These are phyloP conservation scores for Stegodyphus dumicola DNA, from an alignment of 1,140 invertebrate species.

Conservation along the genomic window DNA sequence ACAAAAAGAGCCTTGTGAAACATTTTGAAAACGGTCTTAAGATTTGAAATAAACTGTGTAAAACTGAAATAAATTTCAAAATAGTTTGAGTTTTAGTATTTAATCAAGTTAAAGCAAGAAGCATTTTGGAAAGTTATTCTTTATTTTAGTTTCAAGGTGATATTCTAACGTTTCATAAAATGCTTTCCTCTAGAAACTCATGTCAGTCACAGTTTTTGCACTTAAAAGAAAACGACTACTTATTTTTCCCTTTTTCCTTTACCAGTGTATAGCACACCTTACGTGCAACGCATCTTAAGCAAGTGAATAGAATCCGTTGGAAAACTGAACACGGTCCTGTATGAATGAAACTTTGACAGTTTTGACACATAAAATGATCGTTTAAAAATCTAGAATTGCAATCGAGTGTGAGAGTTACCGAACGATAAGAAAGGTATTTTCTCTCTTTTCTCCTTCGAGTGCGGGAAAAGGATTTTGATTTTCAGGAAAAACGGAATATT, in stretches of 20 bases:
- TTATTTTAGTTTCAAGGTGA: too few relatives aligned
- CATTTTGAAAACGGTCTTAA: too few relatives aligned
- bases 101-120: too few relatives aligned
- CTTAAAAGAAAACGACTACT: not conserved
- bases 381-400: conserved; percentile 41
- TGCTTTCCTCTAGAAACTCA: not conserved
- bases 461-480: not conserved
- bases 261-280: conserved; percentile 4
- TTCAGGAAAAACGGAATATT: not conserved
- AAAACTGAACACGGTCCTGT: conserved; percentile 16
- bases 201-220: not conserved
- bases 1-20: too few relatives aligned
- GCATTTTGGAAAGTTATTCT: too few relatives aligned
- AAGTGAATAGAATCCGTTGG: conserved; percentile 14
- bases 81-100: too few relatives aligned
- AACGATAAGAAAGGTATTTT: conserved; percentile 34
- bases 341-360: conserved; percentile 54
- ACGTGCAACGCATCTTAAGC: conserved; percentile 15
- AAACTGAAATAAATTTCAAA: too few relatives aligned
- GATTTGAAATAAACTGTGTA: too few relatives aligned
- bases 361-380: conserved; percentile 55
- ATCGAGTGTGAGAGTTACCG: conserved; percentile 16
- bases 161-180: too few relatives aligned
- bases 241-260: not conserved
- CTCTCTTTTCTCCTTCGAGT: not conserved